Evolutionary conservation across 2,113 vertebrate species (phyloP).

Genomic region (Ictalurus furcatus): DNA sequence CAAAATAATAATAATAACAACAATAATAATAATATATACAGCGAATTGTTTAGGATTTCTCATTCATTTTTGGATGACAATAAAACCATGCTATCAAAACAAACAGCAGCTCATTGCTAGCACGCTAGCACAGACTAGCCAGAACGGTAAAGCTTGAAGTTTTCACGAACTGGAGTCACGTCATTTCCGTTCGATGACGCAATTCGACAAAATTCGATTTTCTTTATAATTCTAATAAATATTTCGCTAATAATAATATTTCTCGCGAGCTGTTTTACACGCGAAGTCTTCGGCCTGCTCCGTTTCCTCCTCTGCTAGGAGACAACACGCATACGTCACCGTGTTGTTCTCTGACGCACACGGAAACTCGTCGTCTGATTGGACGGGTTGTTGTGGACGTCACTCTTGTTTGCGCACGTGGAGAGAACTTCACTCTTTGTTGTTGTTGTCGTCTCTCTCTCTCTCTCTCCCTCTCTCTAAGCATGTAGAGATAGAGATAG

Average conservation of each 20-base stretch:
- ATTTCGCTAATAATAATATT: not conserved
- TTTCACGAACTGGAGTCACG: not conserved
- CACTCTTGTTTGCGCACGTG: conserved; percentile 18
- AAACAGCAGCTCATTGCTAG: not conserved
- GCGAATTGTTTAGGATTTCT: not conserved
- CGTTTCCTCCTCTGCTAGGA: conserved; percentile 20
- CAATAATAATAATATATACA: not conserved
- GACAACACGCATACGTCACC: conserved; percentile 28
- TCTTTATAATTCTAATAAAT: not conserved
- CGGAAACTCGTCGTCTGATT: not conserved
- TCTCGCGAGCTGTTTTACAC: not conserved
- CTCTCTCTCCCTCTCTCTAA: not conserved
- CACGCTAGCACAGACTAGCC: not conserved
- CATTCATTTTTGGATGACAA: not conserved
- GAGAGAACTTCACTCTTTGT: not conserved
- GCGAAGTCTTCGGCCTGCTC: not conserved
- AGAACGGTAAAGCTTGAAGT: no score
- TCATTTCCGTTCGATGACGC: not conserved
- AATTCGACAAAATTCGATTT: not conserved
- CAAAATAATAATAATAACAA: not conserved
- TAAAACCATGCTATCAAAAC: not conserved
- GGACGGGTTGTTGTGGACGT: not conserved
- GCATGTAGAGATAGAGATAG: not conserved
- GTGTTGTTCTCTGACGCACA: conserved; percentile 37
- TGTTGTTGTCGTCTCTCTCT: not conserved